Conservation (phyloP, 2,113 vertebrate species). For the Osmerus mordax region DNA sequence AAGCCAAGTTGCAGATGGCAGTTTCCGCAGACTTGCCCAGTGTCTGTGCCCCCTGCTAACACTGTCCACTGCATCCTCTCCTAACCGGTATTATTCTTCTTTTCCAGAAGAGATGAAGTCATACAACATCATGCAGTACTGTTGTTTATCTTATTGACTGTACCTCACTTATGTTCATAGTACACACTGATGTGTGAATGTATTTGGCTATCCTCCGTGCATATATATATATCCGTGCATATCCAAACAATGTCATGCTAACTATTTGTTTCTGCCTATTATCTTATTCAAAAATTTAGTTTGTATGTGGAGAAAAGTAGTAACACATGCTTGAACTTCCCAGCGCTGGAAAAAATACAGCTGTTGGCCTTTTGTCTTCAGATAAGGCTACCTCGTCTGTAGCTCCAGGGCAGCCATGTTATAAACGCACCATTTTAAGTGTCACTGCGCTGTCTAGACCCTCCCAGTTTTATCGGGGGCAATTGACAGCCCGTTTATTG, state of each 20-base stretch:
- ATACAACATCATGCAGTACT: too few species aligned
- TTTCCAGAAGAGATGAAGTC: too few species aligned
- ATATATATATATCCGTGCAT: not conserved
- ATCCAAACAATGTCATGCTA: constrained; percentile 19
- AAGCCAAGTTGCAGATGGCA: constrained; percentile 55
- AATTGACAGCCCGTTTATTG: constrained; percentile 40
- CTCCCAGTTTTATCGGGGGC: constrained; percentile 23
- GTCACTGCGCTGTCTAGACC: constrained; percentile 18
- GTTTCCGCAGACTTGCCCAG: not conserved
- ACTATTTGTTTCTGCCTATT: constrained; percentile 65
- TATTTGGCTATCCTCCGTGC: too few species aligned
- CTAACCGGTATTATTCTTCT: too few species aligned
- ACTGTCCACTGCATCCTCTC: too few species aligned
- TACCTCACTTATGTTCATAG: too few species aligned
- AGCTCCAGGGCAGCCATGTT: constrained; percentile 37
- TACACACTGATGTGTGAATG: too few species aligned
- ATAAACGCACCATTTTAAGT: constrained; percentile 22
- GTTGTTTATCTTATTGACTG: too few species aligned
- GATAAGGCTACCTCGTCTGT: not conserved
- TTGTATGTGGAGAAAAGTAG: constrained; percentile 43
- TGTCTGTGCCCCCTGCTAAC: too few species aligned
- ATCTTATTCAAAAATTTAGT: not conserved
- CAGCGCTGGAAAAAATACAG: constrained; percentile 35
- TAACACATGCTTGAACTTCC: constrained; percentile 60
- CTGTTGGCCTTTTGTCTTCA: constrained; percentile 44